A percentile compares a stretch with the other conserved stretches of the same genome.
Conservation (phyloP, 2,113 vertebrate genomes). For the Semnopithecus entellus region DNA sequence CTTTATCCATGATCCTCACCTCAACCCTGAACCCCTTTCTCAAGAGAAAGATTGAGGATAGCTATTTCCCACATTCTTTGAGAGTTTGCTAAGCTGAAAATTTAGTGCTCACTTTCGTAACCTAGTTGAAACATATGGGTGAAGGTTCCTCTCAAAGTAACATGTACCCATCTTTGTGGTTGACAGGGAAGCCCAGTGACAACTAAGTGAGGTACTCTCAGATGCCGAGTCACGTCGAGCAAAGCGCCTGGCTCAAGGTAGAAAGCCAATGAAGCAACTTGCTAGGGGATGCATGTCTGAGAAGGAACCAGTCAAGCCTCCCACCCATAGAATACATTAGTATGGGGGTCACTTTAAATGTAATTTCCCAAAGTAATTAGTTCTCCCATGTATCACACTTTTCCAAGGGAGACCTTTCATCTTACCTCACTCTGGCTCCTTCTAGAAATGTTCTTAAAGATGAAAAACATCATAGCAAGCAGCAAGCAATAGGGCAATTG, state of each 20-base stretch:
- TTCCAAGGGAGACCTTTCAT: neutral
- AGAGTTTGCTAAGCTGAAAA: neutral
- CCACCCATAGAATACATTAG: neutral
- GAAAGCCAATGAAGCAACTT: neutral
- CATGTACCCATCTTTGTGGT: neutral
- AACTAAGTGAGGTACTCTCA: neutral
- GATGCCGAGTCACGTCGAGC: neutral
- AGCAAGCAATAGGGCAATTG: neutral
- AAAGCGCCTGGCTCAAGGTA: neutral
- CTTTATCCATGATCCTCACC: neutral
- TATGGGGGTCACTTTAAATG: neutral
- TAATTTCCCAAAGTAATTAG: neutral
- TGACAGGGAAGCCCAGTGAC: neutral
- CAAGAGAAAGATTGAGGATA: neutral
- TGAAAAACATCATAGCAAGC: neutral
- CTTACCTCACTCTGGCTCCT: neutral
- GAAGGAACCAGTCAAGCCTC: neutral
- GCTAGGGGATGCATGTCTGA: neutral
- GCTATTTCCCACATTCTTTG: neutral
- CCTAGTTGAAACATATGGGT: neutral
- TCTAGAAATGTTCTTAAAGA: neutral
- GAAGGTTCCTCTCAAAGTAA: neutral
- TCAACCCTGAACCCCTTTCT: neutral
- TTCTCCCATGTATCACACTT: neutral
- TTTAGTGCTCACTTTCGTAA: neutral